phyloP scores from a whole-genome alignment of 2,797 vertebrate species.

The Syngnathus rostellatus region DNA sequence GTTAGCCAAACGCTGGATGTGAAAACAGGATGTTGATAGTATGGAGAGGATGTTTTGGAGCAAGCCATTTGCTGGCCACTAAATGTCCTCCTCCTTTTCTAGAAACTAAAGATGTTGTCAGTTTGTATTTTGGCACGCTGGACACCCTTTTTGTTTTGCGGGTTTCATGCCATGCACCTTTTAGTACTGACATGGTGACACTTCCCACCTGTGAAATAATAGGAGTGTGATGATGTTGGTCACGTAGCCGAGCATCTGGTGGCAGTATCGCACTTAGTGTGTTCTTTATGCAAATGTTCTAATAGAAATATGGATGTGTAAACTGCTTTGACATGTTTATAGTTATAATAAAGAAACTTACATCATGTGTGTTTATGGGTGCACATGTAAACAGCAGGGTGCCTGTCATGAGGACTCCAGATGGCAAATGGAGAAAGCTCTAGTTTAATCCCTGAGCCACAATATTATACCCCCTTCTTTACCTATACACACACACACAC shows the following conservation, averaged over 20 bases:
- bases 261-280: slow-evolving; percentile 6
- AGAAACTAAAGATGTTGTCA: not conserved
- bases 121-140: not conserved
- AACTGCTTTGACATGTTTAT: slow-evolving; percentile 42
- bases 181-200: slow-evolving; percentile 12
- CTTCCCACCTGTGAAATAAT: slow-evolving; percentile 41
- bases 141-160: not conserved
- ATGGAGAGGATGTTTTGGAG: not conserved
- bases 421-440: slow-evolving; percentile 62
- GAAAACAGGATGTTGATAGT: not conserved
- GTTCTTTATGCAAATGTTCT: slow-evolving; percentile 14
- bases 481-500: slow-evolving; percentile 3
- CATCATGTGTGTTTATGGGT: slow-evolving; percentile 14
- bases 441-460: slow-evolving; percentile 59
- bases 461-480: slow-evolving; percentile 38
- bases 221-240: slow-evolving; percentile 12
- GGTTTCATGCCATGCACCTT: slow-evolving; percentile 3
- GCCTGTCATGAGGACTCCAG: slow-evolving; percentile 61
- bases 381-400: slow-evolving; percentile 47
- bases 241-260: slow-evolving; percentile 11
- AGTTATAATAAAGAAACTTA: slow-evolving; percentile 20
- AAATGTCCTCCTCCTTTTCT: not conserved
- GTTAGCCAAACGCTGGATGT: not conserved
- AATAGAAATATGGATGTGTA: slow-evolving; percentile 11
- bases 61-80: not conserved